Evolutionary conservation across 2,888 invertebrate genomes (phyloP).

Genomic region (Alviniconcha strummeri): DNA sequence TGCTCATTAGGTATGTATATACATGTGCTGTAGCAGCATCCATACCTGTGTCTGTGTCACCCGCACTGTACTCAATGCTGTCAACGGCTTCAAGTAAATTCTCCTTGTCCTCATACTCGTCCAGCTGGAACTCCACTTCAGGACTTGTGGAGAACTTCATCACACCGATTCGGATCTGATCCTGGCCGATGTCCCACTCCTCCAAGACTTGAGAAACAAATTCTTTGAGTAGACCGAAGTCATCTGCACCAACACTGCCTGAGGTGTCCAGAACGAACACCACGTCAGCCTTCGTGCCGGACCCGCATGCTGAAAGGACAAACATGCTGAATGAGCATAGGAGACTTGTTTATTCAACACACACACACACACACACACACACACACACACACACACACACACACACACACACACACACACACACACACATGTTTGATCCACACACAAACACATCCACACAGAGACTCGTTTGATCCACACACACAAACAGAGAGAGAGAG

Average conservation of each 20-base stretch:
- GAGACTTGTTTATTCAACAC: too few species aligned
- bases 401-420: too few species aligned
- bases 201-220: not conserved
- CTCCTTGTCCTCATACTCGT: not conserved
- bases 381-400: too few species aligned
- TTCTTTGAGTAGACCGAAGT: conserved; percentile 2
- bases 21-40: too few species aligned
- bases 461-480: too few species aligned
- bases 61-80: not conserved
- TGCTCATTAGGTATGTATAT: too few species aligned
- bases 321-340: too few species aligned
- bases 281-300: conserved; percentile 16
- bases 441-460: too few species aligned
- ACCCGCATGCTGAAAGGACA: conserved; percentile 1
- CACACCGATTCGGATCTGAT: not conserved
- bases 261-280: conserved; percentile 14
- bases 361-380: too few species aligned
- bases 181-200: conserved; percentile 4
- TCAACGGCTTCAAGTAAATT: not conserved
- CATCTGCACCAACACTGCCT: not conserved
- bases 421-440: too few species aligned
- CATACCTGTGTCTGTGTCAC: not conserved
- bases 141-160: not conserved
- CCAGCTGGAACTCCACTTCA: not conserved
- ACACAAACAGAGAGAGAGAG: too few species aligned